These are phyloP conservation scores for Dioctria linearis DNA, from an alignment of 2,888 invertebrate species.

Conservation along the genomic window DNA sequence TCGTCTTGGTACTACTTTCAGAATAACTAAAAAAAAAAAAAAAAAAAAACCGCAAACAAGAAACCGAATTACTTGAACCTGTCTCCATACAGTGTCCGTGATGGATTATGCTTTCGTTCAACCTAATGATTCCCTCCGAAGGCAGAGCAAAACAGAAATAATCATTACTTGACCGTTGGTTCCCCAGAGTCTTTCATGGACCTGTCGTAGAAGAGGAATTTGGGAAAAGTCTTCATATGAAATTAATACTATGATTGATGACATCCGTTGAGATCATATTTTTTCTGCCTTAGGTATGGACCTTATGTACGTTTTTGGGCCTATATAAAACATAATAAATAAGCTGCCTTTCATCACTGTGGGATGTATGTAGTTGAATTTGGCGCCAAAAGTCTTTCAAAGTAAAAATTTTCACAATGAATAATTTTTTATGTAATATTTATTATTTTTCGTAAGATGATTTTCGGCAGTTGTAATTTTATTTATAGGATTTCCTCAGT, in stretches of 20 bases:
- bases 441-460: too few relatives aligned
- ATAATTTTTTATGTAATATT: too few relatives aligned
- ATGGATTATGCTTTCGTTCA: conserved; percentile 32
- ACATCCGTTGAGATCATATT: conserved; percentile 5
- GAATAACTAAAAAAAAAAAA: conserved; percentile 21
- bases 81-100: conserved; percentile 23
- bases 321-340: too few relatives aligned
- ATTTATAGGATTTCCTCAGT: too few relatives aligned
- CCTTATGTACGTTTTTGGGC: too few relatives aligned
- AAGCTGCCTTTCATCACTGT: conserved; percentile 20
- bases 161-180: conserved; percentile 38
- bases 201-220: conserved; percentile 27
- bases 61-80: conserved; percentile 49
- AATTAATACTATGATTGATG: conserved; percentile 46
- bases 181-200: not conserved
- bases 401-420: not conserved
- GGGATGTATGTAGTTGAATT: not conserved
- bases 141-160: not conserved
- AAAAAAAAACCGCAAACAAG: not conserved
- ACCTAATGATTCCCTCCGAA: conserved; percentile 25
- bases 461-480: too few relatives aligned
- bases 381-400: not conserved
- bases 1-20: not conserved
- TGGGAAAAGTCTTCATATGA: conserved; percentile 40
- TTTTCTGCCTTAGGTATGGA: conserved; percentile 4